A percentile compares a stretch with the other conserved stretches of the same genome.
Conservation (phyloP, 1,140 invertebrate genomes). For the Rhynchophorus ferrugineus region DNA sequence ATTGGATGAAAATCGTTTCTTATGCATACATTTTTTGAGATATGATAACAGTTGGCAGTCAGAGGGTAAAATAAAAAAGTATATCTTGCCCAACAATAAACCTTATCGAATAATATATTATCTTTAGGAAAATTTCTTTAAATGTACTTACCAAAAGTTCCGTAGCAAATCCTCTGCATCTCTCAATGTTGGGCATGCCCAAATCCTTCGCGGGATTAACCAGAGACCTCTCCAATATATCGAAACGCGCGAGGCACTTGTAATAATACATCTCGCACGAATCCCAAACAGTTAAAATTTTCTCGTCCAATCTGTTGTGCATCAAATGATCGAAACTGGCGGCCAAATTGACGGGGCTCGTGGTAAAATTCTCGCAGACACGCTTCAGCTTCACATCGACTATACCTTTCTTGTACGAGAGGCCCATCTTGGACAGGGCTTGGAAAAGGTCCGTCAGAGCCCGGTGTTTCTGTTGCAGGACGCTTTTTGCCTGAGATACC, state of each 20-base stretch:
- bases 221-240: constrained; percentile 57
- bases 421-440: constrained; percentile 58
- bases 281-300: constrained; percentile 57
- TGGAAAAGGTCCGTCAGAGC: constrained; percentile 79
- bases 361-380: constrained; percentile 43
- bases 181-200: constrained; percentile 69
- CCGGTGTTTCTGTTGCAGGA: constrained; percentile 77
- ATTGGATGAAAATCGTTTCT: too few species aligned
- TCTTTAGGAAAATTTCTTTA: too few species aligned
- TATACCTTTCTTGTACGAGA: constrained; percentile 71
- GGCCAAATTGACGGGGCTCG: constrained; percentile 54
- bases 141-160: constrained; percentile 48
- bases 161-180: constrained; percentile 70
- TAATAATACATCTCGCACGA: constrained; percentile 71
- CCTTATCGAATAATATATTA: too few species aligned
- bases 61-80: too few species aligned
- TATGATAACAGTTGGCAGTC: too few species aligned
- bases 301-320: constrained; percentile 45
- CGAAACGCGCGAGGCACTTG: constrained; percentile 59
- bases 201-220: constrained; percentile 67
- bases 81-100: too few species aligned
- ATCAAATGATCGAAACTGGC: constrained; percentile 43
- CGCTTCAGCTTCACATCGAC: constrained; percentile 40
- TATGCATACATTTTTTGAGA: too few species aligned
- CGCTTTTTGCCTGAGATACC: constrained; percentile 69